Evolutionary conservation across 2,888 invertebrate species (phyloP), one percentile per base, ranked within the genome.

Genomic region (Trichopria drosophilae): DNA sequence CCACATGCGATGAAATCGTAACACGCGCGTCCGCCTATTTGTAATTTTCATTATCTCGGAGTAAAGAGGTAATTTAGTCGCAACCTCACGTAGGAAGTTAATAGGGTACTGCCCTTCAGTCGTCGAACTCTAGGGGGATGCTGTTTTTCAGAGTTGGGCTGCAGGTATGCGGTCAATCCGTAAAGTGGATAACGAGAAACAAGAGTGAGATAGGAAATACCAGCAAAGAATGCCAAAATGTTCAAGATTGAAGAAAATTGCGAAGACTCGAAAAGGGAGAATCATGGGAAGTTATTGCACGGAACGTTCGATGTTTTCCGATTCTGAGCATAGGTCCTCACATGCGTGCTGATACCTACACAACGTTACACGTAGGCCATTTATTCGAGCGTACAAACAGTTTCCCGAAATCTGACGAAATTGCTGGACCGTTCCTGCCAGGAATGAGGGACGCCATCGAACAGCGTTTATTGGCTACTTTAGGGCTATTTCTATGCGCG

Each of bases 401-500:
- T 75, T 75, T 75, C 68, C 71, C 68, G 68, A 76, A 76, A 76
- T 76, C 76, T 76, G 75, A 70, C 70, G 68, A 73, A 76, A 76
- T 76, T 76, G 76, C 73, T 61, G 67, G 60, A 63, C 59, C 58
- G n/a, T n/a, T n/a, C 48, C 44, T 50, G 52, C 48, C 54, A 54
- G 22, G 45, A 51, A 58, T 53, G 53, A 59, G 62, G 59, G 56
- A 53, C 60, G 65, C 63, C 67, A 62, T 67, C 63, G 66, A 68
- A 64, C 66, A 64, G 68, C 72, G 67, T 73, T 75, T 75, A 76
- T 76, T 74, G 73, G 72, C 76, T 77, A 64, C 73, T 77, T 77
- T 67, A 70, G 68, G 74, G 72, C 71, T 67, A 71, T 77, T 77
- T 77, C 76, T 75, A 77, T 77, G 77, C 77, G 69, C 72, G 69